Conservation (phyloP, 1,140 invertebrate genomes). For the Eupristina koningsbergeri region DNA sequence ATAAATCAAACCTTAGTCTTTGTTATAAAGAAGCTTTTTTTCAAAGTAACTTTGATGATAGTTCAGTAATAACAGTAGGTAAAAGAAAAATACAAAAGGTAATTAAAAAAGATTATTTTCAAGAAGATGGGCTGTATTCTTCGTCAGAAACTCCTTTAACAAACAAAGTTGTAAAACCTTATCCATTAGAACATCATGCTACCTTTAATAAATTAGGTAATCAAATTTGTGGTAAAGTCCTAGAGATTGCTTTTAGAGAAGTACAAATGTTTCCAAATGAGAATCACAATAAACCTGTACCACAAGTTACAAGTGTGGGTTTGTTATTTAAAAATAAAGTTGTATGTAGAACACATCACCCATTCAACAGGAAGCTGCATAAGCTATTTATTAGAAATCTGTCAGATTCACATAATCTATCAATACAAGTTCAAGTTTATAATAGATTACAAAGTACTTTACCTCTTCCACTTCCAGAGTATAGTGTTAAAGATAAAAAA, state of each 20-base stretch:
- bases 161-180: constrained; percentile 59
- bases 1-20: constrained; percentile 25
- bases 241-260: constrained; percentile 67
- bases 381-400: constrained; percentile 64
- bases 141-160: constrained; percentile 60
- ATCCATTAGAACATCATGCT: constrained; percentile 52
- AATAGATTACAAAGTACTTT: constrained; percentile 56
- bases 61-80: constrained; percentile 54
- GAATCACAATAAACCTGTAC: constrained; percentile 39
- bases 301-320: constrained; percentile 57
- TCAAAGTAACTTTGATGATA: constrained; percentile 47
- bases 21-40: constrained; percentile 41
- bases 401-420: constrained; percentile 60
- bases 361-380: constrained; percentile 67
- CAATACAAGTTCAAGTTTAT: constrained; percentile 58
- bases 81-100: constrained; percentile 36
- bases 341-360: constrained; percentile 61
- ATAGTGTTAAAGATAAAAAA: constrained; percentile 59
- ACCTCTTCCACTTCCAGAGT: constrained; percentile 66
- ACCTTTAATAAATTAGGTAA: constrained; percentile 53
- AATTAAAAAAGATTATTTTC: constrained; percentile 29
- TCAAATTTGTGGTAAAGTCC: constrained; percentile 57
- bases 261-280: constrained; percentile 56
- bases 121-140: constrained; percentile 65
- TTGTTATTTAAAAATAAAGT: constrained; percentile 63